Evolutionary conservation across 30 jellyfish, hydroid and myxozoan genomes (phyloP), one percentile per base, ranked within the genome.

Genomic region (Cassiopea xamachana): DNA sequence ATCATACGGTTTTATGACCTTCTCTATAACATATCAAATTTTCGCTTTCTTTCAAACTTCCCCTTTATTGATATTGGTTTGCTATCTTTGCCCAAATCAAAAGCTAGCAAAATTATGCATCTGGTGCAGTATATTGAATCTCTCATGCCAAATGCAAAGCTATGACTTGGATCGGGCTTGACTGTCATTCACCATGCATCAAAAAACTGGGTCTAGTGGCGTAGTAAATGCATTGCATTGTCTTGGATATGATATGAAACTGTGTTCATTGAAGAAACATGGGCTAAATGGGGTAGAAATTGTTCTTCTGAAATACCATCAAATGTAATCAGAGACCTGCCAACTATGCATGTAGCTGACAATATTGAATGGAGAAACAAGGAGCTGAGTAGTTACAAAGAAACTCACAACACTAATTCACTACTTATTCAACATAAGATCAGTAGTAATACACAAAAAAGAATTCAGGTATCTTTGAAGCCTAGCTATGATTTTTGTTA

Each of bases 161-260:
- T 78, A 74, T 84, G 87, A 70, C 92, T 69, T 48, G 64, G 92
- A 74, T 72, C 92, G 71, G 50, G 92, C 87, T 84, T 84, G 69
- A 84, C 86, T 84, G 69, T 84, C 86, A 71, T 84, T 84, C 87
- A 84, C 92, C n/a, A 70, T 84, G 92, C 92, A 50, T 84, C 67
- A 79, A 75, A 72, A 84, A 84, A 70, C 87, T 84, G 92, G 92
- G 59, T 74, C 92, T 84, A 55, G 92, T 84, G 92, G 69, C 69
- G 94, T 86, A 74, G 94, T 86, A 74, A 86, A 47, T 77, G 62
- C 88, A 73, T 72, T 84, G 49, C 86, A 72, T 49, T 86, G 58
- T 45, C 86, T 84, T 84, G 92, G 86, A 71, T 85, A 86, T 62
- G 90, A 90, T 55, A 86, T 67, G 88, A 74, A 60, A 46, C 94